These are phyloP conservation scores for Prinia subflava DNA, from an alignment of 2,113 vertebrate genomes.

Conservation along the genomic window DNA sequence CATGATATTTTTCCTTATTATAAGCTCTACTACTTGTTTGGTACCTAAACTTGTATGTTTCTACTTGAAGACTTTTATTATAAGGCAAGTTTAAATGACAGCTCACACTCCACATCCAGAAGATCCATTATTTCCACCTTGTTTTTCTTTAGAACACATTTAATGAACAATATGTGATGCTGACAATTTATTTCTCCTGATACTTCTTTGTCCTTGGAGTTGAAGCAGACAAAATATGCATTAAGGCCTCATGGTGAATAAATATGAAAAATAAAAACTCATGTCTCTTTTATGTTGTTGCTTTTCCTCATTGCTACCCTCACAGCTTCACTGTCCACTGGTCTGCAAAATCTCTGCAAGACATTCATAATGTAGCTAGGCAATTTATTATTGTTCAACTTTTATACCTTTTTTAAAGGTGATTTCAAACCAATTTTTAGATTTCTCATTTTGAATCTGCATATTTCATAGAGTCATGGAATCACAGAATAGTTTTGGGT, in stretches of 20 bases:
- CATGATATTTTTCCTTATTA: background rate
- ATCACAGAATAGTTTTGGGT: background rate
- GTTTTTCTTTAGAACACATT: background rate
- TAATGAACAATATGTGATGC: background rate
- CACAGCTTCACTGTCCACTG: background rate
- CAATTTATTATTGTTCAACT: background rate
- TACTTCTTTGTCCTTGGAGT: background rate
- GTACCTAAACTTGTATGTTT: background rate
- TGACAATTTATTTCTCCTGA: background rate
- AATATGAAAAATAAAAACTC: background rate
- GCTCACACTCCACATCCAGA: background rate
- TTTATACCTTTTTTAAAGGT: background rate
- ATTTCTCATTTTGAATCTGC: background rate
- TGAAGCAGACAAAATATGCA: background rate
- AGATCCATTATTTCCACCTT: background rate
- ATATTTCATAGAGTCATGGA: background rate
- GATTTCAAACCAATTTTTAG: background rate
- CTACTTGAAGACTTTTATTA: background rate
- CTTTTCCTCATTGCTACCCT: background rate
- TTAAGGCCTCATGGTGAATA: background rate
- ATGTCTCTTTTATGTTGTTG: background rate
- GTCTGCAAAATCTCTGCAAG: background rate
- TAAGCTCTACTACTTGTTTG: background rate
- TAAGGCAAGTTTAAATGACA: background rate
- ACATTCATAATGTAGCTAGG: background rate